Evolutionary conservation across 2,888 invertebrate species (phyloP), one percentile per base, ranked within the genome.

Genomic region (Erebia aethiops): DNA sequence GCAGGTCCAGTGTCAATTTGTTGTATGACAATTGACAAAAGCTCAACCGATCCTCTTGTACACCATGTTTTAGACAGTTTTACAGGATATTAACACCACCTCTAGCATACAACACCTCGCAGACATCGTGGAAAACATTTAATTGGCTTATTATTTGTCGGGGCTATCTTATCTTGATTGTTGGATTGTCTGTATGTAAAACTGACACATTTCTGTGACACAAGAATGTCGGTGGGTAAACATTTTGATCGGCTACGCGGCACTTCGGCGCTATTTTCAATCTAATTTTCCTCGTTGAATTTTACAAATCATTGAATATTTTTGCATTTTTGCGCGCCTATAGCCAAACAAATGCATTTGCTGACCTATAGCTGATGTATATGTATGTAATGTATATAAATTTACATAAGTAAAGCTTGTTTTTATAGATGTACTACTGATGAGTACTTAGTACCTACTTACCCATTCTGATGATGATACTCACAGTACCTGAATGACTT

Each of bases 101-200:
- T 54, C 54, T 54, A 54, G 54, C n/a, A 3, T 16, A 54, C 3
- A 4, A 18, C 18, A 54, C 3, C 54, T 54, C 54, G 10, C 10
- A 18, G 66, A 74, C 70, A 74, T 75, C 66, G 69, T 73, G 72
- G 71, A 71, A 77, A 69, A 73, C 70, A 74, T 72, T 72, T 74
- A 77, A 78, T 77, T 76, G 72, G 75, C 65, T 67, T 62, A 71
- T 72, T 75, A 76, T 76, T 71, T 77, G 75, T 74, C 76, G 70
- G 46, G 35, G 72, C 76, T 76, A 78, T 78, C 79, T 79, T 78
- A 78, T 78, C 78, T 63, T 61, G 66, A 71, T 72, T 69, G 70
- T 75, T 67, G 72, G 68, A 72, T 76, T 77, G 75, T 76, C 73
- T 67, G 70, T 68, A 75, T 76, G 76, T 73, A 77, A 77, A 77